Evolutionary conservation across 2,888 invertebrate species (phyloP).

Genomic region (Nephrocerus scutellatus): DNA sequence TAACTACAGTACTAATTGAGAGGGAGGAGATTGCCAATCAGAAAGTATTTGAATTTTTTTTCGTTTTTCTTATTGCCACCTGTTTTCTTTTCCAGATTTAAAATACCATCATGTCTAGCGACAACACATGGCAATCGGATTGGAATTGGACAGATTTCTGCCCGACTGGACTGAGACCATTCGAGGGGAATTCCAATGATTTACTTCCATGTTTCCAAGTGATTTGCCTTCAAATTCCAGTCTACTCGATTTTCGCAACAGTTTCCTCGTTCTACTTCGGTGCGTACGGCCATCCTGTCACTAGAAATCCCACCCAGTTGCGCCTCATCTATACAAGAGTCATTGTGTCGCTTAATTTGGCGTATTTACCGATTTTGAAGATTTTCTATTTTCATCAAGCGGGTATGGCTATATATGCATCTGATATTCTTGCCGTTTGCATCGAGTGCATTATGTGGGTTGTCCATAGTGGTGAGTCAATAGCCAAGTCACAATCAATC

Average conservation of each 20-base stretch:
- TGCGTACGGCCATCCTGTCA: constrained; percentile 56
- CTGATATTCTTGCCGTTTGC: constrained; percentile 65
- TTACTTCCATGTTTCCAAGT: constrained; percentile 81
- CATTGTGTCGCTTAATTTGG: constrained; percentile 56
- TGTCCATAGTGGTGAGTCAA: constrained; percentile 67
- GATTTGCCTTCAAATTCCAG: constrained; percentile 69
- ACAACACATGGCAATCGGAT: constrained; percentile 25
- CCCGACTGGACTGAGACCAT: constrained; percentile 61
- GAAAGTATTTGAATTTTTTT: too few relatives aligned
- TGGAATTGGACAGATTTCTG: constrained; percentile 76
- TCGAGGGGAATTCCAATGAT: constrained; percentile 64
- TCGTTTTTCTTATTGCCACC: too few relatives aligned
- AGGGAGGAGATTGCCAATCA: too few relatives aligned
- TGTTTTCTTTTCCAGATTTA: too few relatives aligned
- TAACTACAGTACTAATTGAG: too few relatives aligned
- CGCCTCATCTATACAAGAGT: constrained; percentile 60
- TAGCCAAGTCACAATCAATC: background rate
- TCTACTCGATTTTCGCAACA: constrained; percentile 64
- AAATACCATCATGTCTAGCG: constrained; percentile 20
- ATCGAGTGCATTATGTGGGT: constrained; percentile 73
- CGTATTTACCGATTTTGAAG: constrained; percentile 61
- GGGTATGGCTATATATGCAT: constrained; percentile 52
- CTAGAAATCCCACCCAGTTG: constrained; percentile 58
- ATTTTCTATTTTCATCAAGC: constrained; percentile 58
- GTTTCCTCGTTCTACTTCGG: constrained; percentile 78